phyloP scores from a whole-genome alignment of 2,797 vertebrate genomes.

The Rhinatrema bivittatum region DNA sequence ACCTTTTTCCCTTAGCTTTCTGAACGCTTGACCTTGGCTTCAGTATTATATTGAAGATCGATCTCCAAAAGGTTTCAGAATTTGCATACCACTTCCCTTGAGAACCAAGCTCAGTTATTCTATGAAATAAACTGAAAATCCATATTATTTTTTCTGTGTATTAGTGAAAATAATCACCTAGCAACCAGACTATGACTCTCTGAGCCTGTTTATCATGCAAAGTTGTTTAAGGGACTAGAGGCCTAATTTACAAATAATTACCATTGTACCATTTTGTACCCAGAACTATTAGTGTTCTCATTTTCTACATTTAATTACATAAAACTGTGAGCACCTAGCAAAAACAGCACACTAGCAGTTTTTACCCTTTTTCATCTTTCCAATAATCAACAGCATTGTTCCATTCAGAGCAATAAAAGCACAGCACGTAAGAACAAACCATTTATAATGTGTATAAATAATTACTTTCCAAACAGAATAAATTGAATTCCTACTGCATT shows the following conservation, averaged over 20 bases:
- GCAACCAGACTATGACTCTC: background rate
- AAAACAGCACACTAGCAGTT: background rate
- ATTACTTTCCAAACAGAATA: no score
- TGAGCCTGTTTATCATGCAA: background rate
- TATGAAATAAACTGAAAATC: background rate
- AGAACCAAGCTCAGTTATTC: background rate
- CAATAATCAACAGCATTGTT: background rate
- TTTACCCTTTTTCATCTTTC: conserved; percentile 1
- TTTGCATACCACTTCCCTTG: background rate
- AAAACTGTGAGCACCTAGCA: background rate
- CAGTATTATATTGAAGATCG: background rate
- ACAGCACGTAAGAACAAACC: no score
- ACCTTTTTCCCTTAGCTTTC: no score
- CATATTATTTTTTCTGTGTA: background rate
- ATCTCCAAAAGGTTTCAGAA: background rate
- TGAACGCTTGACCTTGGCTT: background rate
- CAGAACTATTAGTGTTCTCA: background rate
- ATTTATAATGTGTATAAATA: no score
- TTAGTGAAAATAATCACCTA: background rate
- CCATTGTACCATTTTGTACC: background rate
- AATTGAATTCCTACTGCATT: no score
- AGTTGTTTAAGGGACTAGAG: background rate
- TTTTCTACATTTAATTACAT: conserved; percentile 8
- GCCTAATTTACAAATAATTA: conserved; percentile 6
- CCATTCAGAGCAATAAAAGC: background rate